A percentile compares a stretch with the other conserved stretches of the same genome.
phyloP scores from a whole-genome alignment of 2,113 vertebrate species.

The Brachyhypopomus occidentalis region DNA sequence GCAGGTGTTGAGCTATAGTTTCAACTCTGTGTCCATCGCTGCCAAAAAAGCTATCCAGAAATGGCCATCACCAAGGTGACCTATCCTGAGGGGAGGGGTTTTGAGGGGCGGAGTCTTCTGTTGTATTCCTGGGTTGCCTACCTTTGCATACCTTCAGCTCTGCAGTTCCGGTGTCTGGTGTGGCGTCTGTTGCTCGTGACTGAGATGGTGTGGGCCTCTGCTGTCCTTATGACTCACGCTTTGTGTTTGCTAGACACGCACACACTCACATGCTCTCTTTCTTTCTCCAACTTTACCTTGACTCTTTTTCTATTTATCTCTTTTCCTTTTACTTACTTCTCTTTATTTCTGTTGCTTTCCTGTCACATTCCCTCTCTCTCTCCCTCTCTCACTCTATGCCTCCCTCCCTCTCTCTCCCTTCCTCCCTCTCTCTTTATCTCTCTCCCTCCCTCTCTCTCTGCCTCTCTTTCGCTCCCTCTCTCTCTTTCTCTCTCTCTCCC shows the following conservation, averaged over 20 bases:
- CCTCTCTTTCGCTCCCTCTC: background rate
- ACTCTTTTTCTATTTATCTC: background rate
- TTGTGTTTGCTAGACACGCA: constrained; percentile 32
- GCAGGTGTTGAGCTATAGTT: constrained; percentile 52
- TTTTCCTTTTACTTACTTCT: background rate
- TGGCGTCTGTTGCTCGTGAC: constrained; percentile 56
- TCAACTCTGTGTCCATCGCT: constrained; percentile 55
- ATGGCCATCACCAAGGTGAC: constrained; percentile 47
- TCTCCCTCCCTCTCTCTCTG: background rate
- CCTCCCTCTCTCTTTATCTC: background rate
- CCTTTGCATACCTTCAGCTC: constrained; percentile 41
- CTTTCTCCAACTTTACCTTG: background rate
- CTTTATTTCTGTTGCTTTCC: constrained; percentile 16
- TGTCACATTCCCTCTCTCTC: constrained; percentile 23
- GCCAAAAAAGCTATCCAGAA: constrained; percentile 55
- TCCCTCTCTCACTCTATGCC: background rate
- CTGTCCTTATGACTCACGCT: constrained; percentile 44
- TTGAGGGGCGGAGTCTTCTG: constrained; percentile 42
- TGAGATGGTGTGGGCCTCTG: constrained; percentile 33
- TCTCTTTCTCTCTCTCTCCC: background rate
- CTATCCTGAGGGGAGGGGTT: constrained; percentile 48
- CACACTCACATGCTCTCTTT: constrained; percentile 11
- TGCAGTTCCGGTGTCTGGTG: constrained; percentile 36
- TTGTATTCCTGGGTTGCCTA: constrained; percentile 47
- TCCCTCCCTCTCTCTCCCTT: constrained; percentile 5